A percentile compares a stretch with the other conserved stretches of the same genome.
These are phyloP conservation scores for Apamea crenata DNA, from an alignment of 2,888 invertebrate species.

Conservation along the genomic window DNA sequence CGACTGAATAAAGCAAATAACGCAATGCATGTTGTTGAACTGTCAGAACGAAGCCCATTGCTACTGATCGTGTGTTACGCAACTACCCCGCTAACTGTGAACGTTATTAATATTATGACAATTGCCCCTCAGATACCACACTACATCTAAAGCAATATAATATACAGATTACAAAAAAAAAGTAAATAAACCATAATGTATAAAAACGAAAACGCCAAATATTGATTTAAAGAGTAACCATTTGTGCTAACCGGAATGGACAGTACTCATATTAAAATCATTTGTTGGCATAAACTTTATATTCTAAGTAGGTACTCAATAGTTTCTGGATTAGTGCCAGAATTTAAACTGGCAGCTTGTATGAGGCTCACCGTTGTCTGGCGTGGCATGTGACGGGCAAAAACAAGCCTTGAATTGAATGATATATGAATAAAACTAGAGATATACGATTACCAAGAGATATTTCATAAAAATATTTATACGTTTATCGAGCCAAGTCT, in stretches of 20 bases:
- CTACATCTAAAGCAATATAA: not conserved
- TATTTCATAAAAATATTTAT: conserved; percentile 46
- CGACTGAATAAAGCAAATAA: too few species aligned
- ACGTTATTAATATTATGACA: too few species aligned
- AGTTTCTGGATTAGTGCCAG: conserved; percentile 57
- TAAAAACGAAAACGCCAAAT: not conserved
- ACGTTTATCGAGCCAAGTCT: conserved; percentile 28
- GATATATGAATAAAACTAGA: conserved; percentile 48
- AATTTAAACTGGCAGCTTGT: conserved; percentile 45
- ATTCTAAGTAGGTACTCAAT: conserved; percentile 40
- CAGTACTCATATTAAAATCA: conserved; percentile 49
- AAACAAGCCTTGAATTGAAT: conserved; percentile 45
- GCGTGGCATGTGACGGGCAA: conserved; percentile 34
- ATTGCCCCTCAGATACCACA: not conserved
- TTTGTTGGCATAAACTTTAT: conserved; percentile 55
- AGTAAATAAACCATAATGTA: not conserved
- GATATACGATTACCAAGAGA: conserved; percentile 10
- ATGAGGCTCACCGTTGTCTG: conserved; percentile 38
- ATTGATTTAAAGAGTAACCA: conserved; percentile 1
- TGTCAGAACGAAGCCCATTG: too few species aligned
- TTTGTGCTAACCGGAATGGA: conserved; percentile 33
- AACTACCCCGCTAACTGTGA: too few species aligned
- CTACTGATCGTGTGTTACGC: too few species aligned
- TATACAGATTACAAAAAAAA: not conserved
- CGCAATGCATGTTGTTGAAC: too few species aligned